Base-by-base conservation (phyloP, 2,888 invertebrate genomes). In the Dilophus febrilis region DNA sequence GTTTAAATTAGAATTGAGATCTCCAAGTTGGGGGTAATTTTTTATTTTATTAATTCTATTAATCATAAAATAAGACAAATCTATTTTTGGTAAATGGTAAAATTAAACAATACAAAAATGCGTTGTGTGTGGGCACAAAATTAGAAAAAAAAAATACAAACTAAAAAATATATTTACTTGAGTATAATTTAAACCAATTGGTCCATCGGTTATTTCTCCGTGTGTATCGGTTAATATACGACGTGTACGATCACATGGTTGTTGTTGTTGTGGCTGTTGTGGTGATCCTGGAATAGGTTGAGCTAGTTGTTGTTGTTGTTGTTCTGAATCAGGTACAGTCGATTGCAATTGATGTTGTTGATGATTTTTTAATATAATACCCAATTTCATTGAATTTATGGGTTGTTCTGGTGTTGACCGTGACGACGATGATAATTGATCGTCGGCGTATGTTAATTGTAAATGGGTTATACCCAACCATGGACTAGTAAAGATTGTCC, bases 141-240 rank as follows among this genome's bases (percentile, higher is more conserved):
- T 30, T 35, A 10, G 4, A n/a, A 17, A 17, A 7, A 4, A 11
- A 11, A 29, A 8, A 29, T 29, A n/a, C 11, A 18, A 22, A 35
- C 4, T 35, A 34, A 14, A 33, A 35, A 16, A 27, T 8, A 29
- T 35, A 63, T 62, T 55, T 50, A 68, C 68, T 66, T 79, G 83
- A 38, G 86, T 87, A 58, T 92, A 92, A 59, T 90, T 85, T 27
- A 77, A 79, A 46, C 76, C 83, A 46, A 76, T 73, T 22, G 86
- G 84, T 37, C 91, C 90, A 68, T 91, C 88, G 45, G 85, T 82
- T 51, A 92, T 84, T 49, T 84, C 72, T 36, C 92, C 92, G 68
- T 78, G 82, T 35, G 77, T 71, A 44, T 79, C 78, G 14, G 76
- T 79, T 51, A 86, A 80, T 32, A 86, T 75, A 58, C 80, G 75